Percentiles rank a stretch among this genome's conserved stretches.
These are phyloP conservation scores for Pelobates fuscus DNA, from an alignment of 2,113 vertebrate genomes.

Conservation along the genomic window DNA sequence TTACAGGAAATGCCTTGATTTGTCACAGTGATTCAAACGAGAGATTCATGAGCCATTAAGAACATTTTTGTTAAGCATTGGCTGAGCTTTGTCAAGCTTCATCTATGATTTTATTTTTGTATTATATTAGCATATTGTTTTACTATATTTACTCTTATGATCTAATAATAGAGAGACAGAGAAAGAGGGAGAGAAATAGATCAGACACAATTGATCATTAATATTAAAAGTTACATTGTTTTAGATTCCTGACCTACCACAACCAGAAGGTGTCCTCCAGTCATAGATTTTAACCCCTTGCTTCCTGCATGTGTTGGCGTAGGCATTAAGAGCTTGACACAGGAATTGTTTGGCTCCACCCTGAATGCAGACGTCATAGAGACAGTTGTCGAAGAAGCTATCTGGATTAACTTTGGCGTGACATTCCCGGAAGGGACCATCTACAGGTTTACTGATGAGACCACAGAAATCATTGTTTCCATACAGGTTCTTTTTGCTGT, in stretches of 20 bases:
- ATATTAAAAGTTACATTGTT: neutral
- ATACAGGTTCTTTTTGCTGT: constrained; percentile 51
- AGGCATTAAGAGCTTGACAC: constrained; percentile 68
- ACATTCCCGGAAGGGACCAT: constrained; percentile 68
- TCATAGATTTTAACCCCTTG: constrained; percentile 54
- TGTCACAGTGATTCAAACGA: too few relatives aligned
- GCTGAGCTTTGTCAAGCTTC: too few relatives aligned
- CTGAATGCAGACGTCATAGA: constrained; percentile 68
- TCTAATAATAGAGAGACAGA: too few relatives aligned
- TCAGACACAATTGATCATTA: too few relatives aligned
- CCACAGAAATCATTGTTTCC: constrained; percentile 63
- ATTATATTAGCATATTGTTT: too few relatives aligned
- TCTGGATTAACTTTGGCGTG: constrained; percentile 53
- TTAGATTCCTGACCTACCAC: constrained; percentile 62
- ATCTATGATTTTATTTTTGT: too few relatives aligned
- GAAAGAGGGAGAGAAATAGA: too few relatives aligned
- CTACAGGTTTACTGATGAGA: constrained; percentile 52
- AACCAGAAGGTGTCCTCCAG: constrained; percentile 66
- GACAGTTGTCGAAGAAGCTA: constrained; percentile 65
- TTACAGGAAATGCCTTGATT: too few relatives aligned
- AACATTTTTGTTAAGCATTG: too few relatives aligned
- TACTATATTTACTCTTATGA: too few relatives aligned
- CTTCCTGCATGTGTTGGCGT: constrained; percentile 55
- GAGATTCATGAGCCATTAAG: too few relatives aligned
- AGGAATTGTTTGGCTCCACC: constrained; percentile 55